Base-by-base conservation (phyloP, 2,888 invertebrate genomes). In the Brachypalpus laphriformis region DNA sequence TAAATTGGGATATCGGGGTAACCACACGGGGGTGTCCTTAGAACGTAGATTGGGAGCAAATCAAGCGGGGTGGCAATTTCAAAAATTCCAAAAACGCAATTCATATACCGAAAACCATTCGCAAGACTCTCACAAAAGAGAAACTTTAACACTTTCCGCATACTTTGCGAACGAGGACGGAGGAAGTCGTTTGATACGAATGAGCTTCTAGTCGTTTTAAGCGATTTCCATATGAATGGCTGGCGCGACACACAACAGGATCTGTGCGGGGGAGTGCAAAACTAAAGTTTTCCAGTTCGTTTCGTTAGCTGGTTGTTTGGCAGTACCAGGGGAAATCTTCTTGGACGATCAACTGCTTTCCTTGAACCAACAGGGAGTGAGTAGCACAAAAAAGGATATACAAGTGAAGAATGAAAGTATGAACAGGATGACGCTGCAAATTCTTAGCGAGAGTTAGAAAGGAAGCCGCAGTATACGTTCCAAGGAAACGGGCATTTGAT, bases 271-370 rank as follows among this genome's bases (percentile, higher is more conserved):
- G 34, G 9, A 37, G 25, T 18, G 31, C 20, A 40, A 72, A 47
- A 28, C 14, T 47, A 56, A 82, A 77, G 47, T 70, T 83, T 59
- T 71, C 51, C 70, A 78, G 63, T 70, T 83, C 74, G 70, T 78
- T 74, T 70, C 63, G 34, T 34, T 70, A 78, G 56, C 51, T 65
- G 42, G 78, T 78, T 83, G 78, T 74, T 78, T 70, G 74, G 68
- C 66, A 74, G 63, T 37, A 74, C 74, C 83, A 63, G 20, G 78
- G 83, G 83, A 83, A 83, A 83, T 83, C 83, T 78, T 78, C 78
- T 70, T 83, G 76, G 82, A 76, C 82, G 65, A 82, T 71, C 82
- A 71, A 68, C 66, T 61, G 45, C 63, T 82, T 76, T 49, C 65
- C 57, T 47, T 75, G 40, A 63, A 42, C 63, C 56, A 65, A 45